These are phyloP conservation scores for Dasypogon diadema DNA, from an alignment of 2,888 invertebrate genomes.

Conservation along the genomic window DNA sequence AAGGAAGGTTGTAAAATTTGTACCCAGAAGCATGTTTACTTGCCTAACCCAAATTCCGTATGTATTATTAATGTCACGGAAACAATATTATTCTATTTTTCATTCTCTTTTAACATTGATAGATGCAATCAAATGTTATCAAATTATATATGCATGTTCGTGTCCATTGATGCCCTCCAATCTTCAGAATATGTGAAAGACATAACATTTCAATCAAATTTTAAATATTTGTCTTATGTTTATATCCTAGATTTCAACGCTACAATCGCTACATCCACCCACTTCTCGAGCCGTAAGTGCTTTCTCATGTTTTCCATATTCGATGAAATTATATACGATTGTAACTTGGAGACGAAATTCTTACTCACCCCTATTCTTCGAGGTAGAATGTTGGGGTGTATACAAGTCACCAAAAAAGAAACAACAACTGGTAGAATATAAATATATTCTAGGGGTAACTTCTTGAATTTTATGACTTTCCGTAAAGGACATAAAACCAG, in stretches of 20 bases:
- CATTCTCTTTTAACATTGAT: too few species aligned
- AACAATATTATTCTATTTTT: too few species aligned
- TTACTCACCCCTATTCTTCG: background rate
- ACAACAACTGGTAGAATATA: conserved; percentile 2
- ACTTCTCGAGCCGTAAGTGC: conserved; percentile 4
- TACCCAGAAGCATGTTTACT: too few species aligned
- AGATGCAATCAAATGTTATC: too few species aligned
- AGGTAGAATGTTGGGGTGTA: background rate
- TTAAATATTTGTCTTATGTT: conserved; percentile 31
- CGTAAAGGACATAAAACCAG: conserved; percentile 32
- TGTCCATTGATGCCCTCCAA: too few species aligned
- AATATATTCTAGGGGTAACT: conserved; percentile 10
- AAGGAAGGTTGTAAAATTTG: too few species aligned
- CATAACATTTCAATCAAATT: conserved; percentile 41
- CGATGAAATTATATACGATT: conserved; percentile 22
- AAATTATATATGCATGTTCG: too few species aligned
- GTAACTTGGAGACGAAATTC: conserved; percentile 7
- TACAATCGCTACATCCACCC: background rate
- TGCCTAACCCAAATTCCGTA: too few species aligned
- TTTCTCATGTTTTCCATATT: conserved; percentile 41
- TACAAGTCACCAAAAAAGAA: background rate
- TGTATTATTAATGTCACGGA: too few species aligned
- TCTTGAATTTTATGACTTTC: conserved; percentile 46
- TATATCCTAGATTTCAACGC: background rate
- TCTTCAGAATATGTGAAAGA: too few species aligned